Percentiles rank a stretch among this genome's conserved stretches.
Conservation (phyloP, 2,113 vertebrate genomes). For the Pandion haliaetus region DNA sequence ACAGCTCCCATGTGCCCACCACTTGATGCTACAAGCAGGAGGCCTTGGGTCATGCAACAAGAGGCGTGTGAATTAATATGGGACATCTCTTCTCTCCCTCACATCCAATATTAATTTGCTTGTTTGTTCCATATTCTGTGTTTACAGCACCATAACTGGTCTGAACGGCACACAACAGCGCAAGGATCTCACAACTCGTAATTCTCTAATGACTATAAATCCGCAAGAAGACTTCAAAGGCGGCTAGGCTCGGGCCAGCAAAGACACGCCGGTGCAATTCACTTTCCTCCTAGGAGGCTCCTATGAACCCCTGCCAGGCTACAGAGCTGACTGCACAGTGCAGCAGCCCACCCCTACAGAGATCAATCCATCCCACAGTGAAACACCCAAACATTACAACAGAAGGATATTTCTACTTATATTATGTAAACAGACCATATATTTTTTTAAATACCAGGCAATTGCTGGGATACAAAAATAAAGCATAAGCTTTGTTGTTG, state of each 20-base stretch:
- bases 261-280: accelerated
- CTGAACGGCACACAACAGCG: neutral
- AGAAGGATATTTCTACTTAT: neutral
- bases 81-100: neutral
- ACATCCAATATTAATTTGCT: neutral
- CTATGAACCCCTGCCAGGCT: neutral
- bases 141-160: neutral
- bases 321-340: neutral
- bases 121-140: neutral
- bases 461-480: neutral
- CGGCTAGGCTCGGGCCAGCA: too few species aligned
- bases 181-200: neutral
- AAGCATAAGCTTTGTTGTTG: neutral
- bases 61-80: accelerated
- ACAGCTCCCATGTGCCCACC: accelerated
- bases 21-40: neutral
- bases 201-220: neutral
- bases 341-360: neutral
- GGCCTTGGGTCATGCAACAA: neutral
- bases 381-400: neutral
- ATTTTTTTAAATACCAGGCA: neutral
- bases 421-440: neutral
- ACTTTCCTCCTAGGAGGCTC: neutral
- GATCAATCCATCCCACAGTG: neutral
- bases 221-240: neutral